Percentiles rank a stretch among this genome's conserved stretches.
Conservation (phyloP, 2,888 invertebrate genomes). For the Pachydiplax longipennis region DNA sequence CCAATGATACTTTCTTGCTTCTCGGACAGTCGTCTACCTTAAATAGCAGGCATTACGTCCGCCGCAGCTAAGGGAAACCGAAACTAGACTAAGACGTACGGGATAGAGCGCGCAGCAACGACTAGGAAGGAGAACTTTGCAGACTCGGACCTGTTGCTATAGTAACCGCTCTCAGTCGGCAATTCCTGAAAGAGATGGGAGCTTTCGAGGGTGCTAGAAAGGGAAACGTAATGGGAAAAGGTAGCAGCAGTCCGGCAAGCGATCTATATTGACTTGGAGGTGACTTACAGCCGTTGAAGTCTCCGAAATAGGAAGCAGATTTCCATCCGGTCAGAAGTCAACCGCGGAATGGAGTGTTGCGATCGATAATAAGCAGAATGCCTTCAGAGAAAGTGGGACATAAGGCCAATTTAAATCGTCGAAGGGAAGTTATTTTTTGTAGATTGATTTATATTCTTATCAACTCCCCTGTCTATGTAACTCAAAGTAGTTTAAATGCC, state of each 20-base stretch:
- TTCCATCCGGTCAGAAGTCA: not conserved
- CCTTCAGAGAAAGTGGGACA: no score
- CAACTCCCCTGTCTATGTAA: no score
- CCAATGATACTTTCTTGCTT: no score
- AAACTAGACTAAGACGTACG: not conserved
- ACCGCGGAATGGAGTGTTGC: not conserved
- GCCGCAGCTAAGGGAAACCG: not conserved
- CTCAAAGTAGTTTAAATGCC: no score
- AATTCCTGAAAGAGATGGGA: not conserved
- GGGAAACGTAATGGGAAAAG: not conserved
- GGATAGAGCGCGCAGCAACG: not conserved
- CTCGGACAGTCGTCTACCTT: no score
- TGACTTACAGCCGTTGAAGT: conserved; percentile 5
- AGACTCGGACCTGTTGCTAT: not conserved
- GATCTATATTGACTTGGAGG: not conserved
- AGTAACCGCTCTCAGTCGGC: not conserved
- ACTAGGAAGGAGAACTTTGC: not conserved
- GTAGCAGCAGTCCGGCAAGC: no score
- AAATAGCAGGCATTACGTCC: no score
- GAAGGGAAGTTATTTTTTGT: no score
- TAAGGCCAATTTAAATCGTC: no score
- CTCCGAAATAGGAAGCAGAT: conserved; percentile 21
- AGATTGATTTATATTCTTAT: no score
- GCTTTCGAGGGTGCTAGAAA: not conserved
- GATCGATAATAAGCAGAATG: not conserved